Evolutionary conservation across 2,888 invertebrate species (phyloP).

Genomic region (Cephus rjabovi): DNA sequence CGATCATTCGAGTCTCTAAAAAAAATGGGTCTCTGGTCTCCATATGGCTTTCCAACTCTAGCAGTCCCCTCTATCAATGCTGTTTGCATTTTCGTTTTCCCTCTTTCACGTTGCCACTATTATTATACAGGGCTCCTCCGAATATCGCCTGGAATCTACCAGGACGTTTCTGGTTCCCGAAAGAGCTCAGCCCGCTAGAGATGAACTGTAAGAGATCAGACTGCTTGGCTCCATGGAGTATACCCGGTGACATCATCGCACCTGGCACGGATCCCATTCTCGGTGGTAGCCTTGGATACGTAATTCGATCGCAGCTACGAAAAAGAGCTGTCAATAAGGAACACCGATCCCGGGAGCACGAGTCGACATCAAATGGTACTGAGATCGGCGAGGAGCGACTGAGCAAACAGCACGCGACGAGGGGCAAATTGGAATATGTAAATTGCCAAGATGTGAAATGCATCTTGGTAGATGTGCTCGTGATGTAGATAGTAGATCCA

Average conservation of each 20-base stretch:
- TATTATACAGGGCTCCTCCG: not conserved
- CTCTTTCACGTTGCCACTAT: not conserved
- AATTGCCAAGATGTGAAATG: slow-evolving; percentile 14
- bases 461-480: not conserved
- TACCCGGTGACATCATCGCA: not conserved
- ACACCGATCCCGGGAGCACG: slow-evolving; percentile 15
- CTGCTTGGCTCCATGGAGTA: not conserved
- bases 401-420: slow-evolving; percentile 32
- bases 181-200: not conserved
- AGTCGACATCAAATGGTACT: slow-evolving; percentile 15
- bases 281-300: slow-evolving; percentile 14
- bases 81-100: not conserved
- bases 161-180: not conserved
- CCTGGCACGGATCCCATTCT: not conserved
- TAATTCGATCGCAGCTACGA: slow-evolving; percentile 25
- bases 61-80: not conserved
- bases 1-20: not conserved
- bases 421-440: slow-evolving; percentile 36
- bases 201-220: not conserved
- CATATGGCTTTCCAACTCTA: not conserved
- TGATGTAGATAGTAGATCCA: not conserved
- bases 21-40: not conserved
- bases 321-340: slow-evolving; percentile 20
- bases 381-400: slow-evolving; percentile 19
- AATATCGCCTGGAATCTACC: not conserved